Evolutionary conservation across 2,888 invertebrate species (phyloP).

Genomic region (Xylocampa areola): DNA sequence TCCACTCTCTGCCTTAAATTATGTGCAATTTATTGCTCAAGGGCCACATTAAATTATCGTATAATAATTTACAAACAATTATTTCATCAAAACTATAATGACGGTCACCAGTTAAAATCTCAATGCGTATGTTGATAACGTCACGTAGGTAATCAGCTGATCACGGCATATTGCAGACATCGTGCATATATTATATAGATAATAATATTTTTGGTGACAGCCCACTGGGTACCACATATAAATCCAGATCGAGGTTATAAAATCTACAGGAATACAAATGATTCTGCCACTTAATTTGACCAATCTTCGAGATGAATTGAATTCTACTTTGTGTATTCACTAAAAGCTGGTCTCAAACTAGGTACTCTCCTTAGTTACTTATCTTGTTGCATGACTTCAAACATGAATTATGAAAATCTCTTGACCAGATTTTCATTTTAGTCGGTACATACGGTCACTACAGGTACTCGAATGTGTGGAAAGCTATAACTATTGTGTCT

Average conservation of each 20-base stretch:
- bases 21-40: conserved; percentile 81
- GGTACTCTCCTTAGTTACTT: no score
- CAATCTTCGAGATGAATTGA: no score
- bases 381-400: not conserved
- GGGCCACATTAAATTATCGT: conserved; percentile 79
- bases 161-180: conserved; percentile 2
- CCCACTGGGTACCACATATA: not conserved
- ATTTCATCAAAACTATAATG: conserved; percentile 77
- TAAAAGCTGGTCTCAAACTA: no score
- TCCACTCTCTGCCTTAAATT: conserved; percentile 74
- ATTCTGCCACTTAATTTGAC: no score
- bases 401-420: no score
- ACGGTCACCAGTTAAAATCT: conserved; percentile 63
- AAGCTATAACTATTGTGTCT: no score
- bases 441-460: no score
- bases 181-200: not conserved
- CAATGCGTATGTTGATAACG: conserved; percentile 26
- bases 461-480: no score
- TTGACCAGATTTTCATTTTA: no score
- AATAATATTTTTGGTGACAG: not conserved
- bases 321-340: conserved; percentile 1
- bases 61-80: conserved; percentile 81
- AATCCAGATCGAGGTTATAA: no score
- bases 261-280: no score
- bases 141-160: conserved; percentile 24